phyloP scores from a whole-genome alignment of 2,113 vertebrate genomes.

The Arenaria interpres region DNA sequence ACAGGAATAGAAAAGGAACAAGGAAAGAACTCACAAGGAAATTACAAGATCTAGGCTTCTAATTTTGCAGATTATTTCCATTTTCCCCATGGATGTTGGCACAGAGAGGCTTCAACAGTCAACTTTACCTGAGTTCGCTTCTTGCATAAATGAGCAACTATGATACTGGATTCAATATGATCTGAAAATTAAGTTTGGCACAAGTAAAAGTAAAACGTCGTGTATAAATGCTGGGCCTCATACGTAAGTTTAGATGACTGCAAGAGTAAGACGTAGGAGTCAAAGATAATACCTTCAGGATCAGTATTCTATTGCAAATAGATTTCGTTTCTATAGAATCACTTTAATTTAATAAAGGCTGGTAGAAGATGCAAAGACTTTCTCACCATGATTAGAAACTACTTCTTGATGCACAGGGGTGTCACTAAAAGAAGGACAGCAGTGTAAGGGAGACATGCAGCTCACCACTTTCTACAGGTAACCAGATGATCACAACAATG shows the following conservation, averaged over 20 bases:
- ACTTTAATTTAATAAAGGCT: not conserved
- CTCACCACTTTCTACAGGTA: not conserved
- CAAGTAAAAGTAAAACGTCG: not conserved
- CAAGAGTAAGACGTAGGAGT: not conserved
- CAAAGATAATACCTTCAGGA: not conserved
- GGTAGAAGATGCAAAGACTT: not conserved
- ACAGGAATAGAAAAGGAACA: not conserved
- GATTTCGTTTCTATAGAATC: not conserved
- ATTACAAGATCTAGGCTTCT: conserved; percentile 11
- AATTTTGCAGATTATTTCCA: conserved; percentile 9
- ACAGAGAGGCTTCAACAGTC: not conserved
- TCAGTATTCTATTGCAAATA: not conserved
- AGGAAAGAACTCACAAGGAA: not conserved
- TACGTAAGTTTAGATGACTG: not conserved
- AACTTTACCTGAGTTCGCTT: not conserved
- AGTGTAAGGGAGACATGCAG: not conserved
- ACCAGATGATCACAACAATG: not conserved
- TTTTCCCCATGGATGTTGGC: not conserved
- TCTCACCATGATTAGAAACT: not conserved
- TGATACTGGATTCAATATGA: not conserved
- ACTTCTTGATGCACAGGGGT: not conserved
- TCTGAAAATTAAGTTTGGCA: not conserved
- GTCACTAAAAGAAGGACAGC: not conserved
- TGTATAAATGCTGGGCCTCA: not conserved
- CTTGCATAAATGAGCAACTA: not conserved